phyloP scores from a whole-genome alignment of 1,140 invertebrate species.

The Formica exsecta region DNA sequence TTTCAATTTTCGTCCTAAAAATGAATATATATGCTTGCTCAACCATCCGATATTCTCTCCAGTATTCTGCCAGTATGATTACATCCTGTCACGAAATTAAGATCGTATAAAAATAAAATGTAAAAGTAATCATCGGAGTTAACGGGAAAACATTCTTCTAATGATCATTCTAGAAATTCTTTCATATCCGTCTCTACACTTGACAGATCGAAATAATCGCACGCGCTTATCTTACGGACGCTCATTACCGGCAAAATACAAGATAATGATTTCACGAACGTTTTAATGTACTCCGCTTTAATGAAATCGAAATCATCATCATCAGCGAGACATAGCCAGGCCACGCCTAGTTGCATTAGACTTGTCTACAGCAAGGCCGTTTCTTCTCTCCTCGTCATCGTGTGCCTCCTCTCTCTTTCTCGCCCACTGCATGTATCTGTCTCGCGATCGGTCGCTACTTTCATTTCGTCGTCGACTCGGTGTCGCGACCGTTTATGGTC shows the following conservation, averaged over 20 bases:
- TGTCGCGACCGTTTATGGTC: constrained; percentile 73
- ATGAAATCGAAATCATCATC: constrained; percentile 83
- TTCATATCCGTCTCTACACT: not conserved
- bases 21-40: not conserved
- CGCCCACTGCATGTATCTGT: not conserved
- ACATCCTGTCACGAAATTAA: not conserved
- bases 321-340: constrained; percentile 66
- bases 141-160: not conserved
- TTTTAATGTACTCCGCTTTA: constrained; percentile 30
- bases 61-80: not conserved
- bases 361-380: constrained; percentile 80
- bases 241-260: constrained; percentile 21
- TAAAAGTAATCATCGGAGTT: not conserved
- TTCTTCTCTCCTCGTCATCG: constrained; percentile 53
- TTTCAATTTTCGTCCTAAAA: not conserved
- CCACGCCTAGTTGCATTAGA: constrained; percentile 73
- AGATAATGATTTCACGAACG: constrained; percentile 18
- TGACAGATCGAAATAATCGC: constrained; percentile 32
- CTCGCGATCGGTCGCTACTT: constrained; percentile 56
- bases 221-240: constrained; percentile 1
- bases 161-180: constrained; percentile 20
- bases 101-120: not conserved
- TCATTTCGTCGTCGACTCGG: constrained; percentile 68
- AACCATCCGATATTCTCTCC: not conserved
- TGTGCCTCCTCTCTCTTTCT: constrained; percentile 16